Conservation (phyloP, 64 coral and sea anemone species). For the Trachythela sp. region DNA sequence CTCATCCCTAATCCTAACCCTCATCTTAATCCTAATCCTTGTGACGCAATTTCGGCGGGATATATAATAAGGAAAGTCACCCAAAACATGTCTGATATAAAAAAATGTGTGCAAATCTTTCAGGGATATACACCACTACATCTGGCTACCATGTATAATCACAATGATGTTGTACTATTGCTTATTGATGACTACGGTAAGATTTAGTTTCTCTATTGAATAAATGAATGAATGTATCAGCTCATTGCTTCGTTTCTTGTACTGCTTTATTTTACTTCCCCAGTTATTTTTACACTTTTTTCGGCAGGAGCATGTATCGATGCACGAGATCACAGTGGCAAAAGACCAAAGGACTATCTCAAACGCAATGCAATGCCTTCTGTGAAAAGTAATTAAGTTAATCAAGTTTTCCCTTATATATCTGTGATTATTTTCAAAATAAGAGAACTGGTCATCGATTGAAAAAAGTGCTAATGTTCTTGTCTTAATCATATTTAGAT, state of each 20-base stretch:
- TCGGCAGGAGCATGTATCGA: slow-evolving; percentile 64
- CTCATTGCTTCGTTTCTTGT: background rate
- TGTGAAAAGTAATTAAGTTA: slow-evolving; percentile 60
- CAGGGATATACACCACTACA: slow-evolving; percentile 91
- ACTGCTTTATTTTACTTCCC: no score
- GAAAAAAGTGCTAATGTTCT: background rate
- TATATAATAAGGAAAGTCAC: no score
- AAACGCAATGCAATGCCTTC: slow-evolving; percentile 56
- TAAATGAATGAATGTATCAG: background rate
- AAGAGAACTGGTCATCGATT: background rate
- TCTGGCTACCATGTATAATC: slow-evolving; percentile 63
- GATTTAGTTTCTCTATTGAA: background rate
- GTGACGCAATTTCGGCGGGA: no score
- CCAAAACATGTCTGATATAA: no score
- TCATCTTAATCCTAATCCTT: no score
- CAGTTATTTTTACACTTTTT: background rate
- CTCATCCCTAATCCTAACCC: no score
- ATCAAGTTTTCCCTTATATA: no score
- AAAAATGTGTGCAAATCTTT: background rate
- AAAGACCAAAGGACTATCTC: slow-evolving; percentile 73
- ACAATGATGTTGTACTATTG: slow-evolving; percentile 52
- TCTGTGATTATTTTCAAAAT: background rate
- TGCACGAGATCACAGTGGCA: slow-evolving; percentile 72
- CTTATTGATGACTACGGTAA: slow-evolving; percentile 71
- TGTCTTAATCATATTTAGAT: background rate